Conservation (phyloP, 2,797 vertebrate species). For the Sylvilagus floridanus region DNA sequence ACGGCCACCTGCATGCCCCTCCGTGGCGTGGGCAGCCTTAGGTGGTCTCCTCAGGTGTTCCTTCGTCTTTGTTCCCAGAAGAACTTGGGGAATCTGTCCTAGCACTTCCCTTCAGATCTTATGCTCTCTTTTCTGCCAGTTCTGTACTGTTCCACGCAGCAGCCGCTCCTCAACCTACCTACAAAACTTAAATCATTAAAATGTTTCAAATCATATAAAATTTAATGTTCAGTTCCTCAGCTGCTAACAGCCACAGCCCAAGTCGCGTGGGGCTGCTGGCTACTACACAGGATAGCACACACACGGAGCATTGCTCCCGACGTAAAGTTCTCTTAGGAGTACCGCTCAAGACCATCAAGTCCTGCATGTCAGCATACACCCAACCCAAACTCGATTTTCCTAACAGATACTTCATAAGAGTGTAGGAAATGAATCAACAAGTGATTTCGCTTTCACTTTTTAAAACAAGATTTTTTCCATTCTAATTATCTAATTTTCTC, state of each 20-base stretch:
- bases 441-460: slow-evolving; percentile 22
- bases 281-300: neutral
- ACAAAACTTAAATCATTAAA: slow-evolving; percentile 8
- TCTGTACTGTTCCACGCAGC: neutral
- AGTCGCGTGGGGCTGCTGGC: neutral
- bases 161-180: neutral
- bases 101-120: slow-evolving; percentile 12
- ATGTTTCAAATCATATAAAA: slow-evolving; percentile 11
- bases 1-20: neutral
- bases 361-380: neutral
- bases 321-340: slow-evolving; percentile 5
- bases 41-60: neutral
- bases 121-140: slow-evolving; percentile 6
- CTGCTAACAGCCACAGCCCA: slow-evolving; percentile 9
- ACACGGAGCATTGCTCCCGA: neutral
- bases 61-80: neutral
- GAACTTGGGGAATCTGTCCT: neutral
- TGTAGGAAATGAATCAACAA: slow-evolving; percentile 16
- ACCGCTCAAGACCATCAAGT: neutral
- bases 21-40: neutral
- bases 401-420: neutral
- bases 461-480: neutral
- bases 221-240: neutral
- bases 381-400: neutral
- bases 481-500: slow-evolving; percentile 33